Evolutionary conservation across 2,113 vertebrate genomes (phyloP).

Genomic region (Mesoclemmys tuberculata): DNA sequence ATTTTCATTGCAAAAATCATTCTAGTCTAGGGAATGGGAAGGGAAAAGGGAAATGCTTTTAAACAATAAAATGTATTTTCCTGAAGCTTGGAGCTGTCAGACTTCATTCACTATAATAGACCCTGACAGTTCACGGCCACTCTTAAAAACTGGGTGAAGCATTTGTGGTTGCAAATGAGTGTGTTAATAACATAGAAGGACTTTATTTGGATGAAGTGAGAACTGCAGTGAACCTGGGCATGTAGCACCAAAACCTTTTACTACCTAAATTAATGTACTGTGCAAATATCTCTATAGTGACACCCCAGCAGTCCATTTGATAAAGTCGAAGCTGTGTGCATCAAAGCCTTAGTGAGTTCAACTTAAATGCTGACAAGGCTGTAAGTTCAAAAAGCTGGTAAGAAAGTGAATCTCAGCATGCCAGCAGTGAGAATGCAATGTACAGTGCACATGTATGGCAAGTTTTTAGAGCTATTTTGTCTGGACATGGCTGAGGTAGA

Average conservation of each 20-base stretch:
- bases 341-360: slow-evolving; percentile 1
- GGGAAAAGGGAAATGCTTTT: slow-evolving; percentile 66
- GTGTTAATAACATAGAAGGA: slow-evolving; percentile 68
- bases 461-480: neutral
- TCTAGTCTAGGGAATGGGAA: neutral
- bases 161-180: slow-evolving; percentile 64
- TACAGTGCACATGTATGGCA: neutral
- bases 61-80: slow-evolving; percentile 71
- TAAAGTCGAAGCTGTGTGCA: slow-evolving; percentile 20
- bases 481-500: neutral
- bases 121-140: slow-evolving; percentile 61
- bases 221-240: slow-evolving; percentile 17
- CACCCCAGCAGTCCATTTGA: slow-evolving; percentile 44
- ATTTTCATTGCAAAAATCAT: slow-evolving; percentile 3
- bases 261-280: slow-evolving; percentile 57
- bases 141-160: slow-evolving; percentile 57
- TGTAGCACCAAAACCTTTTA: slow-evolving; percentile 54
- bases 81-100: slow-evolving; percentile 61
- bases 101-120: slow-evolving; percentile 62
- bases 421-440: neutral
- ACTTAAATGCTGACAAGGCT: slow-evolving; percentile 1
- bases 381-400: neutral
- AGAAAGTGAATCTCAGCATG: slow-evolving; percentile 16
- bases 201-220: slow-evolving; percentile 63
- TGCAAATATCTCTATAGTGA: slow-evolving; percentile 55